Evolutionary conservation across 2,113 vertebrate genomes (phyloP), one percentile per base, ranked within the genome.

Genomic region (Pseudonaja textilis): DNA sequence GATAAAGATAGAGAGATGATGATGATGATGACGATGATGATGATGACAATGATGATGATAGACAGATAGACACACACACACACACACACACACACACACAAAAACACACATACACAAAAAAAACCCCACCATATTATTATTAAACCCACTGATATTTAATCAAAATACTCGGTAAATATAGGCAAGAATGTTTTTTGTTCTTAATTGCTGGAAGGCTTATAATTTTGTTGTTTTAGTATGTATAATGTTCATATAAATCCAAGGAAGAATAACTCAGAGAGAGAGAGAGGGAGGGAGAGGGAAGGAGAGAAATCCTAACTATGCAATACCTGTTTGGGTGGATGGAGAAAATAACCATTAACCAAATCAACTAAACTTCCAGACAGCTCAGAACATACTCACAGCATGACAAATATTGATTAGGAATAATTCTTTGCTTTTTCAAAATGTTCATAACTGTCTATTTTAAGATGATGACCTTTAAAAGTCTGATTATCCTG

Each of bases 381-480:
- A 29, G 81, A 90, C 55, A 52, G 29, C 45, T 90, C 29, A 50
- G 45, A 93, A 93, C 74, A 86, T 61, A 64, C 59, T 89, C 88
- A 86, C 88, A 93, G 92, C 92, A 90, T 86, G 88, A 93, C 56
- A 86, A 90, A 86, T 90, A 93, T 93, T 93, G 92, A 93, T 93
- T 93, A 90, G 88, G 85, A 93, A 89, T 90, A 90, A 90, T 90
- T 89, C 88, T 93, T 93, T 90, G 92, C 88, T 93, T 90, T 93
- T 57, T 90, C 74, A 90, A 93, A 89, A 90, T 93, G 55, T 87
- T 93, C 74, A 90, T 93, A 90, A 93, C 45, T 90, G 86, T 47
- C 88, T 93, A 93, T 93, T 93, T 93, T 93, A 90, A 74, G 55
- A 90, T 8, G 88, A 90, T 93, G 92, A 93, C 88, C 92, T 93